Evolutionary conservation across 2,113 vertebrate species (phyloP), one percentile per base, ranked within the genome.

Genomic region (Tenebrosternarchus preto): DNA sequence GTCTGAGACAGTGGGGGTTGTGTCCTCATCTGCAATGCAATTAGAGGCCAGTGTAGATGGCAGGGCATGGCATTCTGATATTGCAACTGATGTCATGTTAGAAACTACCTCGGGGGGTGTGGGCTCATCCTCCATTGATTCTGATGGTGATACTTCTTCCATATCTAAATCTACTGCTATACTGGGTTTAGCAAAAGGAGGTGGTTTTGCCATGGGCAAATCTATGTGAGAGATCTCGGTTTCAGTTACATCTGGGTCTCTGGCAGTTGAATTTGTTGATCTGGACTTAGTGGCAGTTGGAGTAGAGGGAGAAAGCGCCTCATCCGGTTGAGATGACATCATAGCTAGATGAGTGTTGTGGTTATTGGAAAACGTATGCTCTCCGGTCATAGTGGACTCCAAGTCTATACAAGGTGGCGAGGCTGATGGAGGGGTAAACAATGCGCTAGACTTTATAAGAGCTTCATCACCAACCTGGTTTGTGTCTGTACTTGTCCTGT

Each of bases 331-430:
- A 15, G 33, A 69, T 50, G 64, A 76, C 15, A 63, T 76, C 9
- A 69, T 74, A 69, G 50, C 70, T 16, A 68, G 70, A 22, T 60
- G 46, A 73, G 11, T 39, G 17, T 31, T 50, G 4, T 16, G 56
- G 36, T 57, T 71, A 20, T 31, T 67, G 39, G 55, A 73, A 80
- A 63, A 53, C 46, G 63, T 12, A 22, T 20, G 6, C 60, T 76
- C 68, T 86, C 79, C 80, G 71, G 61, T 80, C 56, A 22, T 39
- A 8, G 20, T 33, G 31, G 71, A 78, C 16, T 5, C 33, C 64
- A 66, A 19, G 22, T 71, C 53, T 27, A 46, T n/a, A 78, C 70
- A 74, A 68, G 15, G 20, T 27, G 15, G 20, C 19, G 78, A 55
- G 20, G 19, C 36, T 20, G 82, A 66, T 43, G 66, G 27, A 36